Percentiles rank a stretch among this genome's conserved stretches.
Evolutionary conservation across 2,797 vertebrate species (phyloP).

Genomic region (Poecilia picta): DNA sequence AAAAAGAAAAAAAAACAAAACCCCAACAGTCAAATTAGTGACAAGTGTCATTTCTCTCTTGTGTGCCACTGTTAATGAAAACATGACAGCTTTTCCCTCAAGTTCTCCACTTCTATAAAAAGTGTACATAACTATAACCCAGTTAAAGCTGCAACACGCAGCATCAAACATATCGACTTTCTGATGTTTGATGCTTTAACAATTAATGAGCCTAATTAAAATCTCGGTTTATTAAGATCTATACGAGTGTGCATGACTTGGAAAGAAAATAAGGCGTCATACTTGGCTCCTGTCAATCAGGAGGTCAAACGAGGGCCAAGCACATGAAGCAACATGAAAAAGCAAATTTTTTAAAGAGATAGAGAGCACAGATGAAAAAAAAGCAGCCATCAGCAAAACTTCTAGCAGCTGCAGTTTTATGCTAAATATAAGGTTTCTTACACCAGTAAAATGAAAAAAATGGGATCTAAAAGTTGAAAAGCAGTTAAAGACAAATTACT

Average conservation of each 20-base stretch:
- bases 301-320: conserved; percentile 31
- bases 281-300: conserved; percentile 29
- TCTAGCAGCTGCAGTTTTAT: not conserved
- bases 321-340: conserved; percentile 40
- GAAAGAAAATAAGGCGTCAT: conserved; percentile 22
- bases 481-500: not conserved
- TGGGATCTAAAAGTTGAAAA: not conserved
- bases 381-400: conserved; percentile 21
- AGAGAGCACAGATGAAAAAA: conserved; percentile 6
- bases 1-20: not conserved
- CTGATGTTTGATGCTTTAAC: conserved; percentile 28
- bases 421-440: too few species aligned
- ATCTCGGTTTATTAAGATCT: conserved; percentile 30
- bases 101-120: conserved; percentile 19
- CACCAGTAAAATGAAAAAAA: not conserved
- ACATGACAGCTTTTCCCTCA: not conserved
- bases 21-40: not conserved
- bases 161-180: conserved; percentile 41
- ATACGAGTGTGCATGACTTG: conserved; percentile 10
- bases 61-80: conserved; percentile 16
- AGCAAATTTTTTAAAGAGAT: conserved; percentile 40
- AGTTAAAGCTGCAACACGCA: conserved; percentile 58
- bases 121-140: conserved; percentile 43
- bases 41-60: not conserved
- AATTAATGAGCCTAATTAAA: conserved; percentile 41